Evolutionary conservation across 2,888 invertebrate species (phyloP).

Genomic region (Theretra japonica): DNA sequence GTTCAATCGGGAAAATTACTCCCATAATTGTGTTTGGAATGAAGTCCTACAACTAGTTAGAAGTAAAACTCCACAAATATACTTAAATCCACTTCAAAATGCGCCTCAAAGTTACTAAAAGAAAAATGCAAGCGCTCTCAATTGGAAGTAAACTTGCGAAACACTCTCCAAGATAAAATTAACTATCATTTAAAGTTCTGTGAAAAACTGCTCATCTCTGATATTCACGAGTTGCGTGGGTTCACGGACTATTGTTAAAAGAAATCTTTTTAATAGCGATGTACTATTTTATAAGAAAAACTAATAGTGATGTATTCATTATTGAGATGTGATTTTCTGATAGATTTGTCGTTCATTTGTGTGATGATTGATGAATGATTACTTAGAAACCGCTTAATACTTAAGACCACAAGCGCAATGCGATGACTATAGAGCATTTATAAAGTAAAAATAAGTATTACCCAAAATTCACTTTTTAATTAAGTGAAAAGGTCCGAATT

Average conservation of each 20-base stretch:
- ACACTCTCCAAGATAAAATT: conserved; percentile 11
- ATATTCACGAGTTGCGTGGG: conserved; percentile 65
- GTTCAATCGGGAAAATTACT: background rate
- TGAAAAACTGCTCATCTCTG: conserved; percentile 50
- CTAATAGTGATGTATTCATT: conserved; percentile 64
- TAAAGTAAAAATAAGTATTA: too few relatives aligned
- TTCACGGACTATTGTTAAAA: conserved; percentile 65
- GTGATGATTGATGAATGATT: too few relatives aligned
- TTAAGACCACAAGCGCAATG: too few relatives aligned
- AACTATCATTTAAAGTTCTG: conserved; percentile 41
- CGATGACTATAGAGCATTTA: too few relatives aligned
- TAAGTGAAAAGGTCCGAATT: too few relatives aligned
- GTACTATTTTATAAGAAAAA: conserved; percentile 66
- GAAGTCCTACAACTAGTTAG: background rate
- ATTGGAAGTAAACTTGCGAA: conserved; percentile 5
- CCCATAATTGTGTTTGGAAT: background rate
- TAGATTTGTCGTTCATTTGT: conserved; percentile 30
- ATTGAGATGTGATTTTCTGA: conserved; percentile 44
- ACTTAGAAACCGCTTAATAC: too few relatives aligned
- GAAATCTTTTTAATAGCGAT: conserved; percentile 66
- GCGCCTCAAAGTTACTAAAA: conserved; percentile 1
- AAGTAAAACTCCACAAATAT: background rate
- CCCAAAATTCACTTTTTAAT: too few relatives aligned
- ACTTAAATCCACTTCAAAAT: conserved; percentile 1
- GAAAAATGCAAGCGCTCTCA: conserved; percentile 18